Evolutionary conservation across 2,888 invertebrate species (phyloP).

Genomic region (Neelides folsomi): DNA sequence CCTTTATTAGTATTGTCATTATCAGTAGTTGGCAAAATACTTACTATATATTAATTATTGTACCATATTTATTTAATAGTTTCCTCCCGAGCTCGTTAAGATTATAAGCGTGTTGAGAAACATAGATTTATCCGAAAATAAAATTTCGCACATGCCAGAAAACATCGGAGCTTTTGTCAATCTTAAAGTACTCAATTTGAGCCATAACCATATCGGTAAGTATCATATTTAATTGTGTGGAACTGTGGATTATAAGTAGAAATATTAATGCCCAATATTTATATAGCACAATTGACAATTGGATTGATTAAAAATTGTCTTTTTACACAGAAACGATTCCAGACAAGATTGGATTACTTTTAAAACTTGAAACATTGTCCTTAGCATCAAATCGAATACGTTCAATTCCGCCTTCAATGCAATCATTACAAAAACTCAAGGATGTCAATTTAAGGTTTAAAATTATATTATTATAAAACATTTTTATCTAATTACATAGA

Average conservation of each 20-base stretch:
- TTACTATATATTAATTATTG: conserved; percentile 3
- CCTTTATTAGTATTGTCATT: conserved; percentile 4
- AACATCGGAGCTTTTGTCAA: conserved; percentile 41
- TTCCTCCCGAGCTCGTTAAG: conserved; percentile 52
- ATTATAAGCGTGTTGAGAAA: conserved; percentile 62
- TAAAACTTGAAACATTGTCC: conserved; percentile 24
- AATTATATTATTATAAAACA: too few species aligned
- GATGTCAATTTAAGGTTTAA: conserved; percentile 28
- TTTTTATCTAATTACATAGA: too few species aligned
- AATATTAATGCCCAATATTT: too few species aligned
- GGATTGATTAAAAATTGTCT: too few species aligned
- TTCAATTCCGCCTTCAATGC: conserved; percentile 18
- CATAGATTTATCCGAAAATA: conserved; percentile 84
- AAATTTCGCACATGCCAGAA: conserved; percentile 49
- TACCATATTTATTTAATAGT: conserved; percentile 35
- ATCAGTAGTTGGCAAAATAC: background rate
- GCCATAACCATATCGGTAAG: conserved; percentile 42
- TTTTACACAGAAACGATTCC: conserved; percentile 23
- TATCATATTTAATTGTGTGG: too few species aligned
- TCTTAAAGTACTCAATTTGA: conserved; percentile 43
- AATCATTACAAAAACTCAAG: conserved; percentile 23
- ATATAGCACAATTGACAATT: too few species aligned
- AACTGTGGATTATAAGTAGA: too few species aligned
- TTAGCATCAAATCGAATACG: conserved; percentile 20
- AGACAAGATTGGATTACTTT: conserved; percentile 25